Evolutionary conservation across 2,888 invertebrate species (phyloP), one percentile per base, ranked within the genome.

Genomic region (Chrysolina americana): DNA sequence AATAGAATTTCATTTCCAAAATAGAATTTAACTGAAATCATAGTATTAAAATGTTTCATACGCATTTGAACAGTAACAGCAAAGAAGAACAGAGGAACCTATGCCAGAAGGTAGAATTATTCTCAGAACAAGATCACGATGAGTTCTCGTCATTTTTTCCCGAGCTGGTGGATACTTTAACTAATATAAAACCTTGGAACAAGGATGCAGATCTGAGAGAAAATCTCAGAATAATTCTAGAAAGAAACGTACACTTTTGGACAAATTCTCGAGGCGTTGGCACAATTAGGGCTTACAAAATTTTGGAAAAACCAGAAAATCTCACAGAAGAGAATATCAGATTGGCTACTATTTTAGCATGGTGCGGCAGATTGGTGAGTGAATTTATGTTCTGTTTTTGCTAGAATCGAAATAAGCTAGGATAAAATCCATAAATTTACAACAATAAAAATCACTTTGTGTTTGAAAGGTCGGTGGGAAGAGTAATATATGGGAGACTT

Each of bases 321-420:
- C 65, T 74, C n/a, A 71, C 71, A 21, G 28, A 23, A 47, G 71
- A 74, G 19, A 74, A 71, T 56, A 21, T 74, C 2, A 71, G 21
- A 41, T 9, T 71, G 53, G 74, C 64, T 47, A 65, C 41, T 56
- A 64, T 71, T 68, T 41, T 74, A 15, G 74, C 50, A 28, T 74
- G 74, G 74, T 71, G 68, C 19, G 47, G 17, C 9, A 71, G 48
- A 71, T n/a, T 74, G 44, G 74, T 74, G 41, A 64, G 74, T 36
- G 2, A 21, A 53, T 53, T 53, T 10, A 13, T 11, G 9, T 11
- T 3, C 8, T 9, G 15, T n/a, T 3, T n/a, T 59, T n/a, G 8
- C 36, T 15, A 13, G 11, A 13, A 13, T 4, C 15, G 13, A 56
- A 59, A n/a, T 13, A 59, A 15, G 36, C 36, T 36, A 8, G 36